These are phyloP conservation scores for Ostrea edulis DNA, from an alignment of 1,140 invertebrate species.

Conservation along the genomic window DNA sequence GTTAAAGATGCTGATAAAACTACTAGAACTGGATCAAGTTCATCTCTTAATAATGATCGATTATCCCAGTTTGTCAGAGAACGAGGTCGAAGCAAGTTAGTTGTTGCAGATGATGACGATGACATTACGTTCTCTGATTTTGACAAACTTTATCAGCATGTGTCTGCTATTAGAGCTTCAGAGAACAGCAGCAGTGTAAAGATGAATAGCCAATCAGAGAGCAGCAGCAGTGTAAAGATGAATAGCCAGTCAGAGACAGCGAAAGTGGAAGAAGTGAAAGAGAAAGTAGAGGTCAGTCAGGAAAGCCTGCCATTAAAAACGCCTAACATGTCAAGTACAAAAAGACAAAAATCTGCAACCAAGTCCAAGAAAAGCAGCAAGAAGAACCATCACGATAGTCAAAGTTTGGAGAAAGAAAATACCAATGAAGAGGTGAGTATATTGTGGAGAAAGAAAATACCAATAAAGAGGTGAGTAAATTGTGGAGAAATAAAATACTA, in stretches of 20 bases:
- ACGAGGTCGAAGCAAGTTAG: background rate
- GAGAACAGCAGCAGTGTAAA: background rate
- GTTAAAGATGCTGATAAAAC: background rate
- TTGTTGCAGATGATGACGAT: background rate
- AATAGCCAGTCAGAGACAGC: background rate
- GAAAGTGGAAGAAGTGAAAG: background rate
- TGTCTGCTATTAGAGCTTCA: background rate
- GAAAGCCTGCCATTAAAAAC: background rate
- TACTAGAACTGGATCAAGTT: background rate
- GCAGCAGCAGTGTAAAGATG: background rate
- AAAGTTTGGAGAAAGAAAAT: background rate
- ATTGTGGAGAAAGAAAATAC: too few species aligned
- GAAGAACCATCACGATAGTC: background rate
- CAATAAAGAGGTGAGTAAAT: too few species aligned
- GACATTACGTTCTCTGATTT: constrained; percentile 32
- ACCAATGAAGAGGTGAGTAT: background rate
- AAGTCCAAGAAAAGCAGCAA: constrained; percentile 14
- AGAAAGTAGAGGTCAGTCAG: background rate
- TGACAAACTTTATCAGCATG: constrained; percentile 20
- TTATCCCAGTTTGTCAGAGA: constrained; percentile 1
- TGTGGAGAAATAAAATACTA: too few species aligned
- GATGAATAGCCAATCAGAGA: background rate
- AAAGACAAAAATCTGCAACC: background rate
- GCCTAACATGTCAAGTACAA: background rate
- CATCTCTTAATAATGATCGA: background rate